Percentiles rank a stretch among this genome's conserved stretches.
phyloP scores from a whole-genome alignment of 2,113 vertebrate species.

The Pteronura brasiliensis region DNA sequence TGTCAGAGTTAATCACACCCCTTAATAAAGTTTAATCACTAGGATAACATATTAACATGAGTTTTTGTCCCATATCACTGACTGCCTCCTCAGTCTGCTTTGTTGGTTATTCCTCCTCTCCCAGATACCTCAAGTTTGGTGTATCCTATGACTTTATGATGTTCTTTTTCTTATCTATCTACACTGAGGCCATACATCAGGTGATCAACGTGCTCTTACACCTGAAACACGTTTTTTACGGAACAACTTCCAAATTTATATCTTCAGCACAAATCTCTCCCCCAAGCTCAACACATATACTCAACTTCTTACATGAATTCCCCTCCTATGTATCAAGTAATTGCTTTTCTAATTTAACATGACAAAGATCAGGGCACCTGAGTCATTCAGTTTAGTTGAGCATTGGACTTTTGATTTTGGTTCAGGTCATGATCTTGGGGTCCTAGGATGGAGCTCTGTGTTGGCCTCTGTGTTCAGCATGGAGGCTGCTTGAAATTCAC shows the following conservation, averaged over 20 bases:
- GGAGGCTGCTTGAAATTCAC: not conserved
- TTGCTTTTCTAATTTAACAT: not conserved
- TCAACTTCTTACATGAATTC: not conserved
- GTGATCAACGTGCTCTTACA: not conserved
- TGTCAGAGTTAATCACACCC: not conserved
- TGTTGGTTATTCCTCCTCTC: not conserved
- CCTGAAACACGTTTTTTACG: not conserved
- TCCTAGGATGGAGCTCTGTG: not conserved
- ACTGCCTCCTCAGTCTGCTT: not conserved
- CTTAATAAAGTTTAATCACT: not conserved
- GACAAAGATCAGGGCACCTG: not conserved
- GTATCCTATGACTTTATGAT: not conserved
- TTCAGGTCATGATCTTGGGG: not conserved
- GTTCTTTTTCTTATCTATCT: not conserved
- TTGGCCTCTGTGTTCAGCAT: not conserved
- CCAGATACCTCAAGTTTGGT: not conserved
- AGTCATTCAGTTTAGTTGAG: not conserved
- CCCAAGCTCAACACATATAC: not conserved
- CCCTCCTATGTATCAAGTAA: not conserved
- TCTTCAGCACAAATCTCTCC: not conserved
- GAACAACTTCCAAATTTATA: not conserved
- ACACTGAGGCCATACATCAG: not conserved
- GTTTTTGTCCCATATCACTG: not conserved
- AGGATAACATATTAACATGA: not conserved
- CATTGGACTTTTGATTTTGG: not conserved